Evolutionary conservation across 1,140 invertebrate species (phyloP).

Genomic region (Drosophila orosa): DNA sequence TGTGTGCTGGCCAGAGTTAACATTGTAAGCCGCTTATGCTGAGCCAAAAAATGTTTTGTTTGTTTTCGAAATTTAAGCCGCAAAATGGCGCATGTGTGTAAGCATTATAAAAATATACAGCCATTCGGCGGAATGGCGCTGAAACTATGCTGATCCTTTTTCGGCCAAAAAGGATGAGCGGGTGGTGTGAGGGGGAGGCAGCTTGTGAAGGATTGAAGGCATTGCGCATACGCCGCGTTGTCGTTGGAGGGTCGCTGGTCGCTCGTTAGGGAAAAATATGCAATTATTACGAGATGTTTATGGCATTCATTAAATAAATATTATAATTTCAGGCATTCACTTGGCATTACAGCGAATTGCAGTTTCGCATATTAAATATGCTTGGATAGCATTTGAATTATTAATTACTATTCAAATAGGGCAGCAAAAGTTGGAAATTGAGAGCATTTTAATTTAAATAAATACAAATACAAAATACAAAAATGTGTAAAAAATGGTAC

Average conservation of each 20-base stretch:
- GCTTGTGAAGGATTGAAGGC: conserved; percentile 7
- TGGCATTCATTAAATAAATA: conserved; percentile 78
- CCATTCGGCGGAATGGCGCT: conserved; percentile 35
- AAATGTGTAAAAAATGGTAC: conserved; percentile 64
- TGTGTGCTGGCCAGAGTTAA: conserved; percentile 52
- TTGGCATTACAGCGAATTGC: conserved; percentile 51
- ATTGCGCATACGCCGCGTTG: conserved; percentile 31
- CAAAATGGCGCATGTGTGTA: conserved; percentile 74
- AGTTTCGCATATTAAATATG: conserved; percentile 66
- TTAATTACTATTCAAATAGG: conserved; percentile 80
- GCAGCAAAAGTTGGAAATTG: conserved; percentile 75
- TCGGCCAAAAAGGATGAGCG: too few relatives aligned
- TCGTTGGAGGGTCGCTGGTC: background rate
- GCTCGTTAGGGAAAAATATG: conserved; percentile 52
- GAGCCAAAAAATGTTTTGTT: conserved; percentile 71
- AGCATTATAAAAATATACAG: conserved; percentile 63
- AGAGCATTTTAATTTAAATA: conserved; percentile 80
- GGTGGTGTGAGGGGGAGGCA: background rate
- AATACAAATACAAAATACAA: conserved; percentile 56
- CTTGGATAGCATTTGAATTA: conserved; percentile 73
- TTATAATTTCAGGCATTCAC: conserved; percentile 72
- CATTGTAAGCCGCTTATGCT: conserved; percentile 79
- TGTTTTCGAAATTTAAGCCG: conserved; percentile 76
- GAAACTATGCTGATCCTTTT: conserved; percentile 44
- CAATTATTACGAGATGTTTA: conserved; percentile 56